Base-by-base conservation (phyloP, 2,113 vertebrate species). In the Electrona antarctica region DNA sequence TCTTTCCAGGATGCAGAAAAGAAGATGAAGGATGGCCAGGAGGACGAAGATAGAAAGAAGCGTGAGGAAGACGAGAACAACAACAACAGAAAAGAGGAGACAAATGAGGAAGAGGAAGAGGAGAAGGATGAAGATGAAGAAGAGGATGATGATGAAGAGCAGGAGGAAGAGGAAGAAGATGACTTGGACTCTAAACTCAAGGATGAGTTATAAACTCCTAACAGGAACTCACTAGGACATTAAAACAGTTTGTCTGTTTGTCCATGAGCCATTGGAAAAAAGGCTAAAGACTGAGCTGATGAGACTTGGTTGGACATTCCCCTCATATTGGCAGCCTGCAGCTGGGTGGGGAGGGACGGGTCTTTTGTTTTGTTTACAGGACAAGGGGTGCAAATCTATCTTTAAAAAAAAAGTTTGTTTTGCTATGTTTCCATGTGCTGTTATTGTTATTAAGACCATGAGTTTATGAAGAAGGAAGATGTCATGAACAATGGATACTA, bases 21-120 rank as follows among this genome's bases (percentile, higher is more conserved):
- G 81, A 93, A 91, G 77, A 94, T 93, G 90, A 95, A 94, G 82
- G 90, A 95, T 56, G 74, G 86, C 11, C 90, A 92, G 61, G 91
- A 92, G 59, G 95, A 94, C 70, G 90, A 92, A 29, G 92, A 93
- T 61, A 92, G 93, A 69, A 93, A 93, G 78, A 91, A 87, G 65
- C 90, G 61, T 9, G 85, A 94, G 52, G 91, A 90, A 21, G 84
- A 83, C 14, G 92, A 92, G 64, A 83, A 78, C 15, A 65, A 65
- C 13, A 62, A 65, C 13, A 62, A 57, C 51, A 64, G 85, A 46
- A 79, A 82, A 6, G 78, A 89, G 65, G 69, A 80, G 4, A 69
- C 77, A 12, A 77, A 79, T 59, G 90, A 87, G 0, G 91, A 92
- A 0, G 82, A 89, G 0, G 86, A 90, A 0, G 80, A 88, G 0